phyloP scores from a whole-genome alignment of 2,888 invertebrate species.

The Microctonus hyperodae region DNA sequence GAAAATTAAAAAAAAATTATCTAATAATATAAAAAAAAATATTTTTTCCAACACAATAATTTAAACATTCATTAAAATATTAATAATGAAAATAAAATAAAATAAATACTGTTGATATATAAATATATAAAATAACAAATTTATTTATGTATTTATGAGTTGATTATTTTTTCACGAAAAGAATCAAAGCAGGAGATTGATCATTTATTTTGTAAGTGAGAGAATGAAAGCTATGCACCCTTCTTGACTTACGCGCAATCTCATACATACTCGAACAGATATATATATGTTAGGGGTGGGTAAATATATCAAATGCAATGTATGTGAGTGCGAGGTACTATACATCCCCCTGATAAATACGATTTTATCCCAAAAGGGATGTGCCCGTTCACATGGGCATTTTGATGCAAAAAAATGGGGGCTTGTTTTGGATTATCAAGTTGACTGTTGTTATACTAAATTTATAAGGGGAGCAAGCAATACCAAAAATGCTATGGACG shows the following conservation, averaged over 20 bases:
- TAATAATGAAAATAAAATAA: neutral
- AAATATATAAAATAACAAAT: too few relatives aligned
- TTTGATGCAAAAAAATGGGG: neutral
- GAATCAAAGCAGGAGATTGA: neutral
- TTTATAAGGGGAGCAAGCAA: neutral
- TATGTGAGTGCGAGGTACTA: neutral
- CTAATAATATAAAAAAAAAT: neutral
- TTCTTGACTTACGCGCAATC: conserved; percentile 26
- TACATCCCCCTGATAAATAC: neutral
- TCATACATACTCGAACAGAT: too few relatives aligned
- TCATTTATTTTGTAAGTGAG: conserved; percentile 28
- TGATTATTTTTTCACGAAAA: neutral
- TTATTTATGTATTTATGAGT: neutral
- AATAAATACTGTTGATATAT: too few relatives aligned
- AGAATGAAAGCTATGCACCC: conserved; percentile 25
- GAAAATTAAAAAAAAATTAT: conserved; percentile 15
- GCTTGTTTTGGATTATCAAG: neutral
- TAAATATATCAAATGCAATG: neutral
- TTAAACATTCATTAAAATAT: neutral
- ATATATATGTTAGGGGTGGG: neutral
- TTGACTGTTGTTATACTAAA: neutral
- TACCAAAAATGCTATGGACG: neutral
- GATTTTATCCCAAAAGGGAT: conserved; percentile 6
- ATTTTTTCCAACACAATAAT: neutral
- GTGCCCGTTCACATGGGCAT: neutral